These are phyloP conservation scores for Champsocephalus esox DNA, from an alignment of 2,797 vertebrate species.

Conservation along the genomic window DNA sequence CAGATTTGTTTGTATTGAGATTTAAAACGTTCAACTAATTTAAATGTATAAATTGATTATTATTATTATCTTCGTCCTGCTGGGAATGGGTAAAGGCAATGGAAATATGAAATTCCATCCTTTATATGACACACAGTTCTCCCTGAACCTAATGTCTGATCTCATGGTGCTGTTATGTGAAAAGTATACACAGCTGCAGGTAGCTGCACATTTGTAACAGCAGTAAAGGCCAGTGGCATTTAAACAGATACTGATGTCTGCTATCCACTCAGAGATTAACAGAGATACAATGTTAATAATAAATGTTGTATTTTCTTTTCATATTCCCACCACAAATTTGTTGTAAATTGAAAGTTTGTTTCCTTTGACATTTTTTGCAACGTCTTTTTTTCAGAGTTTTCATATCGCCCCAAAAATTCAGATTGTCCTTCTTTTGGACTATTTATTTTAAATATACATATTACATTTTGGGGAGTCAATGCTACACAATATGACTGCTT, in stretches of 20 bases:
- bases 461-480: neutral
- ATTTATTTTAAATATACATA: neutral
- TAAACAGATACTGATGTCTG: slow-evolving; percentile 16
- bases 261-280: slow-evolving; percentile 2
- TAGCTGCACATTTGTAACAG: slow-evolving; percentile 25
- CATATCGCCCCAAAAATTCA: neutral
- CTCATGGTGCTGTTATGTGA: slow-evolving; percentile 9
- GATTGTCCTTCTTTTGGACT: neutral
- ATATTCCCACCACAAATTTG: neutral
- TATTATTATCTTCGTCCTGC: neutral
- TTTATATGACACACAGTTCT: slow-evolving; percentile 6
- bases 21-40: neutral
- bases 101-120: slow-evolving; percentile 1
- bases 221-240: slow-evolving; percentile 20
- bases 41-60: neutral
- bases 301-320: neutral
- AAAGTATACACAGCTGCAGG: slow-evolving; percentile 7
- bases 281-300: neutral
- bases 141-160: slow-evolving; percentile 17
- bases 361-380: neutral
- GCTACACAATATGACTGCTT: slow-evolving; percentile 17
- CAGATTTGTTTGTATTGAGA: neutral
- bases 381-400: neutral
- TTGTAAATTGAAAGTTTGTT: neutral
- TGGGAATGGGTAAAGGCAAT: neutral